Evolutionary conservation across 2,797 vertebrate species (phyloP), one percentile per base, ranked within the genome.

Genomic region (Crenichthys baileyi): DNA sequence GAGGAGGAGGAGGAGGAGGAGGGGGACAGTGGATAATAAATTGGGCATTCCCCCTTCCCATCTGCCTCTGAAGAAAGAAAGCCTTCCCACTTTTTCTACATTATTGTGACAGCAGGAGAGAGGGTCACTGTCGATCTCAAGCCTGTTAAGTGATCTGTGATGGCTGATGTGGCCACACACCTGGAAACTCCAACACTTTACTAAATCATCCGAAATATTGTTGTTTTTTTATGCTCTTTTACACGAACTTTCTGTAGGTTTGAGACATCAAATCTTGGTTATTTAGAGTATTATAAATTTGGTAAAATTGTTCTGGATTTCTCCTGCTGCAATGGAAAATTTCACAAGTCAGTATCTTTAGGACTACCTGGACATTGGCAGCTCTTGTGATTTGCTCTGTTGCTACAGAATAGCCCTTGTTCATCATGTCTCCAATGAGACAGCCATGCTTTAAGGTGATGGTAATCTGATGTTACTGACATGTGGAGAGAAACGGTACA

Each of bases 21-120:
- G 82, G 79, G 79, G 73, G 82, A 83, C 22, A n/a, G 60, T 16
- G 18, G 15, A 7, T 91, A 90, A 93, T 87, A 90, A 88, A 94
- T 88, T 79, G 87, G 83, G 84, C 68, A 76, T 73, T 82, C 84
- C 80, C 75, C 68, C 73, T 71, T 71, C 55, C 71, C 31, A 73
- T 77, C 79, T 78, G 76, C 79, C 83, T 86, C 84, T 55, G 80
- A 78, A 87, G 85, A 84, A 80, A 85, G 61, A 88, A 70, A 73
- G 82, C 83, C 76, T 79, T 78, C 67, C 77, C 76, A 75, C 83
- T 88, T 65, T 88, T 56, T 87, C 80, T 83, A 82, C 72, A 87
- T 80, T 58, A 79, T 87, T 85, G 86, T 89, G 87, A 80, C 13
- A 81, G 79, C 83, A 85, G 83, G 50, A 84, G 78, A 85, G 81